Base-by-base conservation (phyloP, 2,113 vertebrate genomes). In the Neopipo cinnamomea region DNA sequence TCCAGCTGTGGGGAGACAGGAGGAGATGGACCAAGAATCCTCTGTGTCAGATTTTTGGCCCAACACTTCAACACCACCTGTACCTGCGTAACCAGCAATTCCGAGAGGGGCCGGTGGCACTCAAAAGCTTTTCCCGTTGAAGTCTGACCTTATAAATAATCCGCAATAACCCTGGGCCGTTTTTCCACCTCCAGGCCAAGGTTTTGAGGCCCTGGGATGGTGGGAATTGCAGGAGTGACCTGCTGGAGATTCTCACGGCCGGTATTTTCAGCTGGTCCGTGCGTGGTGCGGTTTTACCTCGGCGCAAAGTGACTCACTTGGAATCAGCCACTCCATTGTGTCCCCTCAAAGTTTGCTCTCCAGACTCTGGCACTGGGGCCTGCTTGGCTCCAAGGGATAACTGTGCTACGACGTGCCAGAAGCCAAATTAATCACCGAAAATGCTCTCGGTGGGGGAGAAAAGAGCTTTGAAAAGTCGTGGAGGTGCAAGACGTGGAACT, bases 241-340 rank as follows among this genome's bases (percentile, higher is more conserved):
- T 53, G 65, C 28, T 44, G 66, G 94, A 91, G 66, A 49, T 95
- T 88, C 65, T 85, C 70, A 53, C 67, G 70, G 42, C 77, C n/a
- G 66, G 93, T 81, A 85, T 85, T 93, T 91, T 91, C 73, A 91
- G 91, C 56, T 85, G 59, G 53, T 85, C 91, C 91, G 91, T 85
- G 91, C 81, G 84, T 85, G 91, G 91, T 44, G 65, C 39, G 73
- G 59, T 19, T 81, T 88, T 81, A 93, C 79, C 91, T 88, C 91
- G 30, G 74, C 25, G 42, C 47, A 27, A 19, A n/a, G 39, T 88
- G 91, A 88, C 88, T 82, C 84, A 88, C 47, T 72, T 88, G 91
- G 88, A 93, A 85, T 42, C 27, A 50, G 31, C 84, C 81, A 8
- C 47, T 85, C 70, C 42, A 8, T 88, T 88, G 4, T 72, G 79